A percentile compares a stretch with the other conserved stretches of the same genome.
phyloP scores from a whole-genome alignment of 2,113 vertebrate species.

The Eurypyga helias region DNA sequence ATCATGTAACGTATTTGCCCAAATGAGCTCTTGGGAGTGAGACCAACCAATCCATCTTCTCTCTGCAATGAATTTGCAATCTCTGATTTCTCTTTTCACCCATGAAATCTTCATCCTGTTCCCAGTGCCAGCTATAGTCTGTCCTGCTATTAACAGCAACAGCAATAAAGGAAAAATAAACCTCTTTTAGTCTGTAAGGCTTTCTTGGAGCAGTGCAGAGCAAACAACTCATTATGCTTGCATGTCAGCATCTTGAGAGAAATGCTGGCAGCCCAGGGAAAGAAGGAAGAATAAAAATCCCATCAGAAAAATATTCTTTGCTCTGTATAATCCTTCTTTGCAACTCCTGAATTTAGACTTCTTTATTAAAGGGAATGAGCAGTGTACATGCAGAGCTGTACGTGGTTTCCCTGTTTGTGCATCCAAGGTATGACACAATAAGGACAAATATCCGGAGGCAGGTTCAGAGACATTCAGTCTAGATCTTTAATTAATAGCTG shows the following conservation, averaged over 20 bases:
- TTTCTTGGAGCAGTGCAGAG: neutral
- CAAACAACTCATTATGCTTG: constrained; percentile 28
- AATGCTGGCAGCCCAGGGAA: constrained; percentile 13
- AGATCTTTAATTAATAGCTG: constrained; percentile 73
- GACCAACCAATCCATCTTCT: neutral
- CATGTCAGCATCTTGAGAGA: neutral
- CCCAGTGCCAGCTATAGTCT: neutral
- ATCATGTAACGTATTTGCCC: constrained; percentile 15
- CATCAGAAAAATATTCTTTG: constrained; percentile 50
- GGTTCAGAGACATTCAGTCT: constrained; percentile 70
- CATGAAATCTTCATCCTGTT: constrained; percentile 39
- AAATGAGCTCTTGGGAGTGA: constrained; percentile 22
- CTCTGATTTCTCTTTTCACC: constrained; percentile 21
- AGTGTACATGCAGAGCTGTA: neutral
- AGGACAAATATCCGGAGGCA: constrained; percentile 65
- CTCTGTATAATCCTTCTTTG: constrained; percentile 23
- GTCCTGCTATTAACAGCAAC: neutral
- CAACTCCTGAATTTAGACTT: neutral
- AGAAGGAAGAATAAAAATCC: constrained; percentile 19
- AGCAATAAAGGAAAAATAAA: constrained; percentile 23
- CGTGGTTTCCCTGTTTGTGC: constrained; percentile 53
- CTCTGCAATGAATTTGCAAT: neutral
- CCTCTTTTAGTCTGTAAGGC: constrained; percentile 3
- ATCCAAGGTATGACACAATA: constrained; percentile 51
- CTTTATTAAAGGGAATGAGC: constrained; percentile 50